Conservation (phyloP, 2,797 vertebrate species). For the Eulemur albifrons region DNA sequence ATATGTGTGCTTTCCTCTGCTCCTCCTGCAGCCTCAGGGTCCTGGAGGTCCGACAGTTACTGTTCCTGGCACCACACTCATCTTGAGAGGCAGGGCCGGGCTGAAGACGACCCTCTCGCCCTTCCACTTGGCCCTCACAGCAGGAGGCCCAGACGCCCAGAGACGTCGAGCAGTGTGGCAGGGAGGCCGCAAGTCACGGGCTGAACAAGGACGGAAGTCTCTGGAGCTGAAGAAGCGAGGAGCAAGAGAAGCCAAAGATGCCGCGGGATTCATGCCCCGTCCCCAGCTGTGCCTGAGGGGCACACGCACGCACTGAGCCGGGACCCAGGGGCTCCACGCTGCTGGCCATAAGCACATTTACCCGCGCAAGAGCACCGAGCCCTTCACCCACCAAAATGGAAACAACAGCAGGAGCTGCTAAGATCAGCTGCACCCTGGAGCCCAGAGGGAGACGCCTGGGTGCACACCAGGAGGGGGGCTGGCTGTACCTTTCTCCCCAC, state of each 20-base stretch:
- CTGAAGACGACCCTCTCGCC: background rate
- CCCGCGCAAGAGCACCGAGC: background rate
- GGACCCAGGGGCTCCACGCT: background rate
- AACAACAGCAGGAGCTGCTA: background rate
- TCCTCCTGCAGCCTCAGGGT: background rate
- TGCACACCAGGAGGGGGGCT: background rate
- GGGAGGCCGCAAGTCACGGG: accelerated
- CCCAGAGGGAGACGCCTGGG: background rate
- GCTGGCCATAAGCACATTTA: background rate
- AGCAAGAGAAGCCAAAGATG: background rate
- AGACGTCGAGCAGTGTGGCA: background rate
- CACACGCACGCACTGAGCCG: accelerated
- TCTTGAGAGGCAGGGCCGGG: background rate
- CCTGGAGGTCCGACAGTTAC: background rate
- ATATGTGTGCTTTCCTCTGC: background rate
- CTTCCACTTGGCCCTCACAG: background rate
- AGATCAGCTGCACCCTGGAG: background rate
- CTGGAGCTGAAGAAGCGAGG: background rate
- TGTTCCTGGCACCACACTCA: background rate
- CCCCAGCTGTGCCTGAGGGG: background rate
- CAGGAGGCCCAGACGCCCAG: background rate
- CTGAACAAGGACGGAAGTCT: background rate
- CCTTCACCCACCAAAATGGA: background rate
- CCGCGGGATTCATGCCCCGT: accelerated
- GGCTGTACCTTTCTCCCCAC: background rate